phyloP scores from a whole-genome alignment of 2,113 vertebrate species.

The Pseudois nayaur region DNA sequence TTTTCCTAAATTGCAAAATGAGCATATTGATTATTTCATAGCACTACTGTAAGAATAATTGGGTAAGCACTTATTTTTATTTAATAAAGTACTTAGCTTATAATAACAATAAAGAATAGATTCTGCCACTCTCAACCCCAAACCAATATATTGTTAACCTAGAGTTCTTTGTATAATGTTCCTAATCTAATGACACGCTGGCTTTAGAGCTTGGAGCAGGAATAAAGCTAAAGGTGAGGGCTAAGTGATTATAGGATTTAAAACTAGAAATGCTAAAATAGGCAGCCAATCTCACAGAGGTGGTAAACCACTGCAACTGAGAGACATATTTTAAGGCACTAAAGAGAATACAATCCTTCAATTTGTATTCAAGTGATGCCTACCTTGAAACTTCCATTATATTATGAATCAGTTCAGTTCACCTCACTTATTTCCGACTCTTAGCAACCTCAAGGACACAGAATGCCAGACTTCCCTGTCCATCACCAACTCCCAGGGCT shows the following conservation, averaged over 20 bases:
- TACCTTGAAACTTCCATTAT: not conserved
- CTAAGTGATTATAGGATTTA: not conserved
- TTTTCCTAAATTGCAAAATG: not conserved
- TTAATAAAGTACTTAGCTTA: not conserved
- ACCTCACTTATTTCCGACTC: not conserved
- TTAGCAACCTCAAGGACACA: not conserved
- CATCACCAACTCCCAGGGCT: not conserved
- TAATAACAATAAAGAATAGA: not conserved
- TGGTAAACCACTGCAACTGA: not conserved
- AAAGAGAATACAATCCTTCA: not conserved
- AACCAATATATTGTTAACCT: not conserved
- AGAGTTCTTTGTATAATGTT: not conserved
- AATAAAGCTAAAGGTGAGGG: not conserved
- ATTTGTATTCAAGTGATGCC: not conserved
- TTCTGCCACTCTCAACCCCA: not conserved
- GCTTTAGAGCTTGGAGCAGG: not conserved
- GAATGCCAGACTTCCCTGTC: not conserved
- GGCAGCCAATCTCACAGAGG: not conserved
- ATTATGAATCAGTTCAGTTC: not conserved
- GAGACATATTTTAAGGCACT: not conserved
- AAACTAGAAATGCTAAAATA: conserved; percentile 9
- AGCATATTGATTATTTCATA: not conserved
- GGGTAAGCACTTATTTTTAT: not conserved
- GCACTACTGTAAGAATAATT: not conserved
- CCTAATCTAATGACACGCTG: not conserved